Percentiles rank a stretch among this genome's conserved stretches.
Evolutionary conservation across 2,113 vertebrate species (phyloP).

Genomic region (Petrocephalus microphthalmus): DNA sequence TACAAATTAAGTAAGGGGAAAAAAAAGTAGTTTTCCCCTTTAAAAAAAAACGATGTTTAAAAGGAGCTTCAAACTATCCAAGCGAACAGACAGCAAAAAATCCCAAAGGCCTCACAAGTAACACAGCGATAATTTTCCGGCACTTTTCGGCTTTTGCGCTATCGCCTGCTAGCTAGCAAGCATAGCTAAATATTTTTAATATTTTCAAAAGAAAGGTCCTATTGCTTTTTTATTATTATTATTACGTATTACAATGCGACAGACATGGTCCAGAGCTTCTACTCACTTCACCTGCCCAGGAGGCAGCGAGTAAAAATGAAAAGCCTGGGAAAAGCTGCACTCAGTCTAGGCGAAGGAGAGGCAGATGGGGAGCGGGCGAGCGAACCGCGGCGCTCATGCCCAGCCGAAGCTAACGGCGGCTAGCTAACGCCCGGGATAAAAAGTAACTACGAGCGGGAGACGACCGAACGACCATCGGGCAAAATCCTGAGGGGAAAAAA

Average conservation of each 20-base stretch:
- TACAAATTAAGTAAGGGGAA: conserved; percentile 29
- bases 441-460: conserved; percentile 1
- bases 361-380: background rate
- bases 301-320: background rate
- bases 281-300: background rate
- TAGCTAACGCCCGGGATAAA: conserved; percentile 8
- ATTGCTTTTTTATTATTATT: background rate
- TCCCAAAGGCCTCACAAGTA: conserved; percentile 48
- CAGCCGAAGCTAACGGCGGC: conserved; percentile 20
- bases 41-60: background rate
- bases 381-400: conserved; percentile 13
- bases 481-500: background rate
- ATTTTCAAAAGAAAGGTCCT: background rate
- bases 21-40: background rate
- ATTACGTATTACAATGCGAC: background rate
- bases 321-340: background rate
- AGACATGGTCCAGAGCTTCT: background rate
- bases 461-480: background rate
- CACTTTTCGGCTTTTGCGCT: conserved; percentile 19
- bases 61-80: conserved; percentile 21
- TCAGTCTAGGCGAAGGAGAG: background rate
- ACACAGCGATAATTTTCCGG: conserved; percentile 42
- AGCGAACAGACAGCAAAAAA: conserved; percentile 12
- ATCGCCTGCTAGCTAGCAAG: conserved; percentile 42
- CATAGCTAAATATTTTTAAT: background rate